Evolutionary conservation across 1,140 invertebrate species (phyloP), one percentile per base, ranked within the genome.

Genomic region (Antheraea mylitta): DNA sequence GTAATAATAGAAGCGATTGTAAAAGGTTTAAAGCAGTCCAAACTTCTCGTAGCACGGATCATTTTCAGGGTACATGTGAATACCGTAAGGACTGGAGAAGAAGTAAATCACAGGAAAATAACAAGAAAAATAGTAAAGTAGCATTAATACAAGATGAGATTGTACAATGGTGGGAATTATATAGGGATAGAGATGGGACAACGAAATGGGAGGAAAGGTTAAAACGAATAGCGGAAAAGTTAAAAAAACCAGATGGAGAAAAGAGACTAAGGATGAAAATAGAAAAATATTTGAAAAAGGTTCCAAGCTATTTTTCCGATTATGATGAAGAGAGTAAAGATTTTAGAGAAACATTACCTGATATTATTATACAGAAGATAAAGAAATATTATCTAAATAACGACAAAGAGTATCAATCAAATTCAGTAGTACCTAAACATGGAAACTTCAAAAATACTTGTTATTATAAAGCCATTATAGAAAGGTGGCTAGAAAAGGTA

Each of bases 321-420:
- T 38, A 18, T 8, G 69, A 71, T 9, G 64, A 71, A 8, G 69
- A 70, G 0, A 42, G 6, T 22, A 11, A 37, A 59, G 60, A 69
- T 38, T 69, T 60, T 6, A 73, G 61, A 45, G 58, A 63, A 53
- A 65, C 66, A 18, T 64, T 74, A 30, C 69, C 73, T 36, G 58
- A 71, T 36, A 38, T 64, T 67, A 68, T 74, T n/a, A 61, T 71
- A 22, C 53, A 66, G 6, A 68, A 74, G 70, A 30, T 74, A 16
- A 74, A 74, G 45, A 67, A 67, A 62, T 42, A 63, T 30, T 69
- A 30, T 58, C 16, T 38, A 11, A 18, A 4, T 38, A 22, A 18
- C 16, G 11, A 45, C 22, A 36, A 5, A 13, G 37, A 16, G 30
- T 38, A 37, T 30, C 10, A 64, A 42, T 42, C 30, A 36, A 30